Conservation (phyloP, 2,888 invertebrate genomes). For the Nephrotoma guestfalica region DNA sequence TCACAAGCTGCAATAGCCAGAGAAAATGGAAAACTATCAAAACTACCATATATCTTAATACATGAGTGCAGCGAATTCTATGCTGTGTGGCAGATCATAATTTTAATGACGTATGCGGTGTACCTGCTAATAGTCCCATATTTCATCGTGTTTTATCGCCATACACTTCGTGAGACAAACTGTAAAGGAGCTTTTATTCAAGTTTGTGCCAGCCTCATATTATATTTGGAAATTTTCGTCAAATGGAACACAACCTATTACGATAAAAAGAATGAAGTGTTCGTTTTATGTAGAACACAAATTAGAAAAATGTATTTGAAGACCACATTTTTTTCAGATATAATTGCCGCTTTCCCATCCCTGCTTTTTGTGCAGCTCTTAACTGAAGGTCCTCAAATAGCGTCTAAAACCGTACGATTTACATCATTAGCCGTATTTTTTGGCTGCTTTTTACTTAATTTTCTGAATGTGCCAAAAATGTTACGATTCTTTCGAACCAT, state of each 20-base stretch:
- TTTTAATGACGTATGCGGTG: not conserved
- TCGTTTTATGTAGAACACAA: not conserved
- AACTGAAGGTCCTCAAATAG: too few species aligned
- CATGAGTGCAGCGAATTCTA: conserved; percentile 4
- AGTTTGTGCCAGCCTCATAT: not conserved
- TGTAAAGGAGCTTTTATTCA: too few species aligned
- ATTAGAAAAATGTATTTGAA: not conserved
- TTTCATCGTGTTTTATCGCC: not conserved
- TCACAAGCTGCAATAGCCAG: not conserved
- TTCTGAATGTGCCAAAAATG: too few species aligned
- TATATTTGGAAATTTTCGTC: not conserved
- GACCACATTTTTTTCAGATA: not conserved
- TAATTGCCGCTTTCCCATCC: not conserved
- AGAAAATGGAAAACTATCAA: conserved; percentile 4
- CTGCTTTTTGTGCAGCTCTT: not conserved
- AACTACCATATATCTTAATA: conserved; percentile 1
- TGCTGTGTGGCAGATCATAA: not conserved
- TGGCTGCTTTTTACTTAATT: not conserved
- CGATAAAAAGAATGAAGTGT: not conserved
- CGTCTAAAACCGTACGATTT: too few species aligned
- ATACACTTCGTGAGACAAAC: not conserved
- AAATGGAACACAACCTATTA: not conserved
- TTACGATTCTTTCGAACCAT: not conserved
- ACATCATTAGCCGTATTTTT: not conserved
- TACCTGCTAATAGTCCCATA: not conserved